These are phyloP conservation scores for Leuctra nigra DNA, from an alignment of 2,888 invertebrate species.

Conservation along the genomic window DNA sequence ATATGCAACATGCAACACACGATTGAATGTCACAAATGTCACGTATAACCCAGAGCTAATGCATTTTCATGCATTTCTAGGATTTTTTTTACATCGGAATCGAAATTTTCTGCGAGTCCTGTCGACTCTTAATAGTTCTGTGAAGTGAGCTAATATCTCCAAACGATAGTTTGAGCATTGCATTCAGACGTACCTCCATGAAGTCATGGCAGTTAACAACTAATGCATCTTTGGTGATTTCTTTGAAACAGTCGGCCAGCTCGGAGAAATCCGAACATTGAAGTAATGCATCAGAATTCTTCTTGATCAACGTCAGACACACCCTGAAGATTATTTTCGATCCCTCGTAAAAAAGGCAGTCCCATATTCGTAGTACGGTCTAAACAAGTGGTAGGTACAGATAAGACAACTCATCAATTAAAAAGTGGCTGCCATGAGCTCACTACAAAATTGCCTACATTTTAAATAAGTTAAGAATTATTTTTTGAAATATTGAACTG, in stretches of 20 bases:
- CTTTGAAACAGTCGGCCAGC: conserved; percentile 74
- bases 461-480: too few relatives aligned
- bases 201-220: conserved; percentile 84
- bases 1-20: too few relatives aligned
- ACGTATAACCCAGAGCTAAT: too few relatives aligned
- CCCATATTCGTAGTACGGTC: conserved; percentile 93
- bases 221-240: conserved; percentile 68
- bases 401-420: background rate
- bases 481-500: too few relatives aligned
- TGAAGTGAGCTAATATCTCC: too few relatives aligned
- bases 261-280: conserved; percentile 74
- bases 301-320: conserved; percentile 73
- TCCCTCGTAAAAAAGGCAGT: conserved; percentile 91
- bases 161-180: too few relatives aligned
- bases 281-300: conserved; percentile 63
- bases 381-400: conserved; percentile 33
- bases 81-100: too few relatives aligned
- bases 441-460: too few relatives aligned
- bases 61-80: too few relatives aligned
- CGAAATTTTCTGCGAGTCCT: too few relatives aligned
- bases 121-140: too few relatives aligned
- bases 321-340: conserved; percentile 88
- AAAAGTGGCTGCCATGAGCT: background rate
- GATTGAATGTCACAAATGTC: too few relatives aligned
- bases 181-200: conserved; percentile 65